These are phyloP conservation scores for Melieria crassipennis DNA, from an alignment of 2,888 invertebrate species.

Conservation along the genomic window DNA sequence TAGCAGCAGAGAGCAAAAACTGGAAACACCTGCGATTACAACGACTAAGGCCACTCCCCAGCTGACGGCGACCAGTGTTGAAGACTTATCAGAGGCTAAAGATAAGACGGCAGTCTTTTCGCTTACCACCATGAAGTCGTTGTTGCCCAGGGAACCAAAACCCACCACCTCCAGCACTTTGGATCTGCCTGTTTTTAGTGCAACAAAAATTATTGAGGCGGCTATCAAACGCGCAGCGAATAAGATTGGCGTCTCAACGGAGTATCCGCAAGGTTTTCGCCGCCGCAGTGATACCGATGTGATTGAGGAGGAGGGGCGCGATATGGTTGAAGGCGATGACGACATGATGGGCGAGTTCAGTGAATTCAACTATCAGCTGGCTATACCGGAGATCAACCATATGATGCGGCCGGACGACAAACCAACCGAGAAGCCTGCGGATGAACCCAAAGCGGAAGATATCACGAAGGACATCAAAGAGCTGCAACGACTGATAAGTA, in stretches of 20 bases:
- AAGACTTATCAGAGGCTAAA: constrained; percentile 27
- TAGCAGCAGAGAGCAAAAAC: neutral
- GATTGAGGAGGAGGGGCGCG: constrained; percentile 30
- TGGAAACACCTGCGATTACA: constrained; percentile 26
- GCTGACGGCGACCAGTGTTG: neutral
- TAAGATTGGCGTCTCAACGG: constrained; percentile 57
- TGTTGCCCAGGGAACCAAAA: constrained; percentile 47
- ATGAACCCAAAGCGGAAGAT: constrained; percentile 15
- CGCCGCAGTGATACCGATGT: constrained; percentile 50
- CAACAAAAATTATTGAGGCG: constrained; percentile 60
- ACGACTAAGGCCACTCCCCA: neutral
- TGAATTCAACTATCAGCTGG: constrained; percentile 58
- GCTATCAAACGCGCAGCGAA: constrained; percentile 59
- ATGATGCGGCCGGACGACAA: neutral
- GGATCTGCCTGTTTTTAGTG: constrained; percentile 58
- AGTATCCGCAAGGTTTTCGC: constrained; percentile 49
- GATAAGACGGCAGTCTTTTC: constrained; percentile 56
- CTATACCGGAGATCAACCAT: constrained; percentile 45
- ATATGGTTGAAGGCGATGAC: constrained; percentile 44
- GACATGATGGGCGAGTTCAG: constrained; percentile 58
- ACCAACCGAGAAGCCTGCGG: constrained; percentile 32
- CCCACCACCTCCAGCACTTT: constrained; percentile 54
- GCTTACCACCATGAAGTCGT: constrained; percentile 54
- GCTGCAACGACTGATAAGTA: constrained; percentile 66
- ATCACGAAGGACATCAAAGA: constrained; percentile 67